These are phyloP conservation scores for Dendrolimus pini DNA, from an alignment of 2,888 invertebrate species.

Conservation along the genomic window DNA sequence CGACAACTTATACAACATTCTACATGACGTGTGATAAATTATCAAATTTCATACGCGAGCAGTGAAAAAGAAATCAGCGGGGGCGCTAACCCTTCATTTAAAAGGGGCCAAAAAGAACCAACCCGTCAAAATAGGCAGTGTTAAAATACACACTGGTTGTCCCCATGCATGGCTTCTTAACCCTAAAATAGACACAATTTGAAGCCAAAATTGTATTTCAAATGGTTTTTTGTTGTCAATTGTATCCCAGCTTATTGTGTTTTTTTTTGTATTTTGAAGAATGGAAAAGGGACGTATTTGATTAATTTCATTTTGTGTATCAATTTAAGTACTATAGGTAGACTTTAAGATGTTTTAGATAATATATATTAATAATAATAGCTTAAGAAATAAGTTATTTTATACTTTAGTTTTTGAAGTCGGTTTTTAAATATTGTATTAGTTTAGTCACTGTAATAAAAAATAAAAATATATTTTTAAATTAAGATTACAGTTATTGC, in stretches of 20 bases:
- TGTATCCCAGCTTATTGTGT: constrained; percentile 28
- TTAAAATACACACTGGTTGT: constrained; percentile 70
- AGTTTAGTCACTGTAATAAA: too few species aligned
- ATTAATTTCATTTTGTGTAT: constrained; percentile 20
- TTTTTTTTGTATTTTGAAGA: constrained; percentile 27
- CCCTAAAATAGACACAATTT: constrained; percentile 62
- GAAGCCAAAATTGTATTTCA: constrained; percentile 61
- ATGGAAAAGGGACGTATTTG: constrained; percentile 18
- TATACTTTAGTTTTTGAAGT: too few species aligned
- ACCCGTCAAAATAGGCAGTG: constrained; percentile 58
- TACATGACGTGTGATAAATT: not conserved
- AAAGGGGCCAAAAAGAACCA: constrained; percentile 40
- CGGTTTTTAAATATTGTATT: too few species aligned
- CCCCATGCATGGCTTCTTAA: constrained; percentile 65
- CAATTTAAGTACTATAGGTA: constrained; percentile 9
- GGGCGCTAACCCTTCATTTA: constrained; percentile 53
- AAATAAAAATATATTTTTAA: too few species aligned
- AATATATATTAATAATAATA: too few species aligned
- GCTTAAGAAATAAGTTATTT: too few species aligned
- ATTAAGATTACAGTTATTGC: too few species aligned
- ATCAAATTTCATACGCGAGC: not conserved
- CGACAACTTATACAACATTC: too few species aligned
- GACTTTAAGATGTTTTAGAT: too few species aligned
- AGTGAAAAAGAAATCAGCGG: constrained; percentile 10
- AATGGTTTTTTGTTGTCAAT: constrained; percentile 50